Evolutionary conservation across 2,797 vertebrate species (phyloP).

Genomic region (Gila robusta): DNA sequence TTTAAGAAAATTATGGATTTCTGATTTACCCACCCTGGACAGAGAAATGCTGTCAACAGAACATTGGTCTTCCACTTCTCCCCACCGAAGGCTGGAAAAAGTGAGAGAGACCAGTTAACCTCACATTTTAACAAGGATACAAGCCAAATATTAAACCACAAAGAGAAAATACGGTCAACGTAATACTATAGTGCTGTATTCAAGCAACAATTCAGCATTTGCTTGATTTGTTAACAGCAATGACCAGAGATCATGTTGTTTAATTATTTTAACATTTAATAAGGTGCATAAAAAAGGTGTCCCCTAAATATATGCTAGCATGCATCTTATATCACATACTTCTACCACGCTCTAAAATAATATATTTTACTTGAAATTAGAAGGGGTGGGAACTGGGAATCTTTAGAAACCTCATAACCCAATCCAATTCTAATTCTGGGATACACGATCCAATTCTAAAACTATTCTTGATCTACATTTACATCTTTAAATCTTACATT

Average conservation of each 20-base stretch:
- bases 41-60: slow-evolving; percentile 91
- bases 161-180: background rate
- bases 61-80: slow-evolving; percentile 98
- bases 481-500: background rate
- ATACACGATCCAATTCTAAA: background rate
- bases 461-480: background rate
- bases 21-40: slow-evolving; percentile 85
- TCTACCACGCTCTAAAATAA: background rate
- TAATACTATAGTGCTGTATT: background rate
- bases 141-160: background rate
- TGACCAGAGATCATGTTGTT: background rate
- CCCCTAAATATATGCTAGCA: background rate
- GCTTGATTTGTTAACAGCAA: background rate
- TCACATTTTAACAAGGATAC: background rate
- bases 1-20: background rate
- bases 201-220: background rate
- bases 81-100: slow-evolving; percentile 81
- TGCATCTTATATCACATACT: background rate
- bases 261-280: background rate
- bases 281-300: background rate
- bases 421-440: background rate
- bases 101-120: background rate
- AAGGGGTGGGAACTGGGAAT: background rate
- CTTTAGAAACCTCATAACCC: background rate
- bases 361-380: background rate